Conservation (phyloP, 2,113 vertebrate genomes). For the Oplegnathus fasciatus region DNA sequence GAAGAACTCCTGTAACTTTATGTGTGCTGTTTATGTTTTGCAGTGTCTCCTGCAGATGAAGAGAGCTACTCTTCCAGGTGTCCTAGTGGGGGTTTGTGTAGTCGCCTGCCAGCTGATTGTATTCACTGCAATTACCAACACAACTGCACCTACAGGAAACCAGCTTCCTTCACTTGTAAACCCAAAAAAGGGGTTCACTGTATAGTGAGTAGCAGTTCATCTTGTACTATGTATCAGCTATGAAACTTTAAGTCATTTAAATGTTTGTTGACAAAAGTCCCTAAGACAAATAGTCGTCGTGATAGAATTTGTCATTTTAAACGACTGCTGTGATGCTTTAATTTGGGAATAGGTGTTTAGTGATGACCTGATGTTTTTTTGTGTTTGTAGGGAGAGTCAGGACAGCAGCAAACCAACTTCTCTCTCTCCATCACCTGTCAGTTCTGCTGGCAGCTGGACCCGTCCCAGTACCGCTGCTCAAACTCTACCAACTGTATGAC, state of each 20-base stretch:
- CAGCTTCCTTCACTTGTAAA: conserved; percentile 87
- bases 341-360: not conserved
- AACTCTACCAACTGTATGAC: conserved; percentile 93
- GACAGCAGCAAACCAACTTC: conserved; percentile 86
- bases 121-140: conserved; percentile 89
- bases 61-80: conserved; percentile 81
- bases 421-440: conserved; percentile 90
- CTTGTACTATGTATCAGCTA: not conserved
- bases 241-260: not conserved
- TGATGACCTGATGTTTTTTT: not conserved
- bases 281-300: not conserved
- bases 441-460: conserved; percentile 97
- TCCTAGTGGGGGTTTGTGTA: conserved; percentile 92
- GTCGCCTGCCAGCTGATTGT: conserved; percentile 89
- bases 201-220: conserved; percentile 86
- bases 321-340: too few relatives aligned
- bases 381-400: conserved; percentile 84
- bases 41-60: conserved; percentile 70
- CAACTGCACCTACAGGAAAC: conserved; percentile 92
- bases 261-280: not conserved
- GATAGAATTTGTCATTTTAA: not conserved
- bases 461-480: conserved; percentile 89
- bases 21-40: conserved; percentile 37
- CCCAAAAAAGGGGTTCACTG: conserved; percentile 90
- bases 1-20: not conserved